Evolutionary conservation across 92 coral and sea anemone species (phyloP), one percentile per base, ranked within the genome.

Genomic region (Desmophyllum pertusum): DNA sequence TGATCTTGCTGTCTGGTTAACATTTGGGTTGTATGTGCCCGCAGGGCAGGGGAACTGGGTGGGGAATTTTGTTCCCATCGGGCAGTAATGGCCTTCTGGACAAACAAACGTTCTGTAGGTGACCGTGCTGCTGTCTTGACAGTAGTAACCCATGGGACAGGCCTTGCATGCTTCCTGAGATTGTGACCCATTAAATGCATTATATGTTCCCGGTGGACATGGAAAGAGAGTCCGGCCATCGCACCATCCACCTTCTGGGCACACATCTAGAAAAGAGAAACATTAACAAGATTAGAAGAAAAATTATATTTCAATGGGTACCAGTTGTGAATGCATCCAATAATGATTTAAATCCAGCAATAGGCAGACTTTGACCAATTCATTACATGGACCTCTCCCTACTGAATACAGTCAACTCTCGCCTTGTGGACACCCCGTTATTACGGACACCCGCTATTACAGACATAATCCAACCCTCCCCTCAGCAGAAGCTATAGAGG

Each of bases 21-120:
- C 86, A 61, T 85, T 88, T 10, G 89, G 92, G 79, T 90, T 94
- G 87, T 90, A 92, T 17, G 99, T 96, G 10, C 98, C 99, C n/a
- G 99, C 94, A 0, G 98, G 99, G 63, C 99, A 96, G 19, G 99
- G 99, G 76, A 96, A 96, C 77, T 94, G 97, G 38, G 83, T 79
- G n/a, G 89, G 92, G 61, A 83, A 94, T 76, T 94, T 96, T 4
- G 99, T 96, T 10, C 96, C 98, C 39, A 83, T 69, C 0, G 99
- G 99, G 77, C 99, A 96, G 88, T 96, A 96, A 87, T 96, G 91
- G 5, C 99, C 99, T 5, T 83, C 91, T 35, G 98, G 97, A 75
- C 99, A 96, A 23, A 81, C 74, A 77, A 21, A 87, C 10, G 83
- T 64, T 46, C 62, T 66, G 74, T 92, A 96, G 79, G 90, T 90